Evolutionary conservation across 2,797 vertebrate species (phyloP), one percentile per base, ranked within the genome.

Genomic region (Pachyuromys duprasi): DNA sequence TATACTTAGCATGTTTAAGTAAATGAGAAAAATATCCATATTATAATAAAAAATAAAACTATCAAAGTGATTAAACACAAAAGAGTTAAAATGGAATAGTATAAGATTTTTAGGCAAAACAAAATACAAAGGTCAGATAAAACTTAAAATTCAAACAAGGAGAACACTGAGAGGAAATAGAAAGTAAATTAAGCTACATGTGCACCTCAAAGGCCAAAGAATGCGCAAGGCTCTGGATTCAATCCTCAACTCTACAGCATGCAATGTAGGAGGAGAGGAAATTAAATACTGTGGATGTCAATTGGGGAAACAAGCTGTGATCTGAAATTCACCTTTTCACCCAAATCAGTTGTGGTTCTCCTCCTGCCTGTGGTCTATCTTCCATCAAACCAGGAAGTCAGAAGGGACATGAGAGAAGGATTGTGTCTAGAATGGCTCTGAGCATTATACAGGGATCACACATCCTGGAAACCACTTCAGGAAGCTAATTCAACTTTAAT

Each of bases 161-260:
- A 83, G 24, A 96, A 96, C 65, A 76, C 17, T 76, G 76, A 87
- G 62, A 88, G 67, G 20, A 15, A 89, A 55, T 88, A 9, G 39
- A 90, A 67, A 55, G 49, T 18, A 57, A 72, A 67, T 39, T 22
- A 39, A 36, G n/a, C 26, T 87, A n/a, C 14, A 0, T 4, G 17
- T 87, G 53, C 33, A 13, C 9, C 15, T 42, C n/a, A 18, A 4
- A 78, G 62, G 8, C 28, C 31, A 24, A 20, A 2, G 1, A 2
- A n/a, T 24, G 3, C 12, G 53, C 42, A 53, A 1, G 18, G 31
- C 28, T 49, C 20, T 86, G 11, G 20, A 2, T 53, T 53, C 31
- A 87, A 28, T 70, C 5, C 55, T 18, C 13, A 57, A 57, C 8
- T 20, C n/a, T 69, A 0, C 26, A 70, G 28, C 53, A 55, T 74